Base-by-base conservation (phyloP, 2,113 vertebrate species). In the Pachypanchax playfairii region DNA sequence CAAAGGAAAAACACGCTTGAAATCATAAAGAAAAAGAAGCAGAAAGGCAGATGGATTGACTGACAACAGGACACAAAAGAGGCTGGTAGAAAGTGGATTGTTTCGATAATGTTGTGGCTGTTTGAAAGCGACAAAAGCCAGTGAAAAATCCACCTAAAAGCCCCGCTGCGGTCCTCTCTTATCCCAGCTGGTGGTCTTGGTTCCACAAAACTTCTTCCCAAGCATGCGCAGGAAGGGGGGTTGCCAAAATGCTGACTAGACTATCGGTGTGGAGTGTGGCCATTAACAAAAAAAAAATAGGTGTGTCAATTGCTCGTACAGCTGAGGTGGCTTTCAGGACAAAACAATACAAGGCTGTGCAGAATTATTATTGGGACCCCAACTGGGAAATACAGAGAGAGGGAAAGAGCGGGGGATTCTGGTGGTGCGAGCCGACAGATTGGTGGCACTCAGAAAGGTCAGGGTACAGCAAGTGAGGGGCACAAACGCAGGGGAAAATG, bases 111-210 rank as follows among this genome's bases (percentile, higher is more conserved):
- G 76, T 62, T 60, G 55, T 25, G 63, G 71, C 61, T 66, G 44
- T 62, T 83, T 79, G 4, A 6, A 56, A 42, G 58, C 28, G 31
- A 85, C 79, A 87, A 84, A 88, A 85, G 79, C 80, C 41, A 36
- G 75, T 41, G 60, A 78, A 80, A 85, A 75, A 75, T 20, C 74
- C 73, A 79, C 55, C 80, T 77, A 68, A 86, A 83, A 75, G 72
- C 76, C 79, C 71, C 0, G 72, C 83, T 79, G 75, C 48, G 62
- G 60, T 63, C 73, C 79, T 65, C 81, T 73, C 73, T 85, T 87
- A 85, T 86, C 85, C 73, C 88, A 70, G 77, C 79, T 73, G 85
- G 82, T 51, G 79, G 83, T 65, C 83, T 50, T 31, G 47, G 65
- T 75, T 79, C 54, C 56, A 81, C 65, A 80, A 67, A 77, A 71